phyloP scores from a whole-genome alignment of 2,113 vertebrate species.

The Amphilophus citrinellus region DNA sequence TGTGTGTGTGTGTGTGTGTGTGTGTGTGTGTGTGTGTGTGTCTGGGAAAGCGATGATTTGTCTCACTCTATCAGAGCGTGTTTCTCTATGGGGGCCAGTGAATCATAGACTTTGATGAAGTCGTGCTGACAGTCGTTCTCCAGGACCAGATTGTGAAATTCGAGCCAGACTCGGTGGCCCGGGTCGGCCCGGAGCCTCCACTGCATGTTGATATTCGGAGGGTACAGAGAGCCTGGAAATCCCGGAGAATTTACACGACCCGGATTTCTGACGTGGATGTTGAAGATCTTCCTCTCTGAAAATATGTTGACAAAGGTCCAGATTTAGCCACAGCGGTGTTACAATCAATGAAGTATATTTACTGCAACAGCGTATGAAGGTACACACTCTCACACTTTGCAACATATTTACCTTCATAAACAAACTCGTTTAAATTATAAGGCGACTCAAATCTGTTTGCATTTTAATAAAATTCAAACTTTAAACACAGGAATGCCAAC shows the following conservation, averaged over 20 bases:
- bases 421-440: neutral
- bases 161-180: slow-evolving; percentile 81
- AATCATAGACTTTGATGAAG: slow-evolving; percentile 89
- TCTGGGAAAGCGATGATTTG: neutral
- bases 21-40: no score
- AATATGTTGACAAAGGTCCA: neutral
- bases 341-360: neutral
- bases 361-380: neutral
- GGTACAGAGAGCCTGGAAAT: slow-evolving; percentile 87
- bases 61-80: slow-evolving; percentile 85
- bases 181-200: slow-evolving; percentile 89
- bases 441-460: no score
- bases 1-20: no score
- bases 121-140: slow-evolving; percentile 80
- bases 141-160: slow-evolving; percentile 88
- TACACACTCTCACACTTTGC: neutral
- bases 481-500: neutral
- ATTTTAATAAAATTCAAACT: rapidly evolving
- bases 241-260: slow-evolving; percentile 85
- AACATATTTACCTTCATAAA: rapidly evolving
- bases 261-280: slow-evolving; percentile 72
- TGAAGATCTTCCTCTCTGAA: slow-evolving; percentile 79
- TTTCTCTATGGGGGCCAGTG: slow-evolving; percentile 85
- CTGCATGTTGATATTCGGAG: slow-evolving; percentile 80
- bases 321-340: rapidly evolving